phyloP scores from a whole-genome alignment of 2,797 vertebrate genomes.

The Erethizon dorsatum region DNA sequence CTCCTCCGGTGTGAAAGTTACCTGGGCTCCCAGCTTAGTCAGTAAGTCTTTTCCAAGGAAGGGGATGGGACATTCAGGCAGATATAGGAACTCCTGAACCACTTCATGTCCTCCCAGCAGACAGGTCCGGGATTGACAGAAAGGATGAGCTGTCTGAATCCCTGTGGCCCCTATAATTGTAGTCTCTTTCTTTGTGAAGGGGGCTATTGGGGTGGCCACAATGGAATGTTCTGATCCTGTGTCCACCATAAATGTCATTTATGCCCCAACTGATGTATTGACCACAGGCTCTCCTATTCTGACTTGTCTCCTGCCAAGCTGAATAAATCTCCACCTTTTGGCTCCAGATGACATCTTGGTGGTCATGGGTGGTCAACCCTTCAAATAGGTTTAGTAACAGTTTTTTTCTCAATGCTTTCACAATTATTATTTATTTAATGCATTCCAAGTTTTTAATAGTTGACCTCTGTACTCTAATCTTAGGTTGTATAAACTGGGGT shows the following conservation, averaged over 20 bases:
- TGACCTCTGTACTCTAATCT: neutral
- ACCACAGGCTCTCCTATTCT: neutral
- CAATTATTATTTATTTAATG: neutral
- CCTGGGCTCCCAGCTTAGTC: neutral
- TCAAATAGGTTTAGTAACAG: neutral
- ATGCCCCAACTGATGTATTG: neutral
- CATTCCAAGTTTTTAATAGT: neutral
- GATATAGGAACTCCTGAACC: neutral
- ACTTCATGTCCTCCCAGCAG: neutral
- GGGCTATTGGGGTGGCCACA: neutral
- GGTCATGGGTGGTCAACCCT: neutral
- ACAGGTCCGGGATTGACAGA: neutral
- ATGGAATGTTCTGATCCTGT: neutral
- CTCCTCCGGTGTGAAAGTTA: neutral
- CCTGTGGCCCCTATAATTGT: neutral
- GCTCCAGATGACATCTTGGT: neutral
- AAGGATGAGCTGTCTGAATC: neutral
- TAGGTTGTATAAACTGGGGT: neutral
- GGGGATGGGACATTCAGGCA: neutral
- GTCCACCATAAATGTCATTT: neutral
- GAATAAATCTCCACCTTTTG: neutral
- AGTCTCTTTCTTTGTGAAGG: neutral
- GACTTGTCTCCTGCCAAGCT: neutral
- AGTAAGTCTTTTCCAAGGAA: neutral
- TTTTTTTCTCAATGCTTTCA: neutral